Conservation (phyloP, 2,113 vertebrate genomes). For the Hystrix brachyura region DNA sequence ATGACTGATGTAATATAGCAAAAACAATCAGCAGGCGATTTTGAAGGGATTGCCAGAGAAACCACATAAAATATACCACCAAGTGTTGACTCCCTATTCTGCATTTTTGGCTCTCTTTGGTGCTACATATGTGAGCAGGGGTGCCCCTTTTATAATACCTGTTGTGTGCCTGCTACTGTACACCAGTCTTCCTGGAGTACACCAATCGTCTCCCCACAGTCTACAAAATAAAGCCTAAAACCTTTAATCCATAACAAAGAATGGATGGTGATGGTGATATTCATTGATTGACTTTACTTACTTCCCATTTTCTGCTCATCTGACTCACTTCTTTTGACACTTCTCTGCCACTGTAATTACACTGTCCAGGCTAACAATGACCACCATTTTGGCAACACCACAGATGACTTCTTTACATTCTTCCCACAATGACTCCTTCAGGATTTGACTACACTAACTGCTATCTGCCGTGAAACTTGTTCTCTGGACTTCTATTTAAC, state of each 20-base stretch:
- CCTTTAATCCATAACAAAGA: neutral
- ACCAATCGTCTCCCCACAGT: neutral
- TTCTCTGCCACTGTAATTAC: neutral
- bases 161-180: too few relatives aligned
- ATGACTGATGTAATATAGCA: too few relatives aligned
- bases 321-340: neutral
- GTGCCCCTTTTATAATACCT: neutral
- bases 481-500: neutral
- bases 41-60: neutral
- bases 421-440: neutral
- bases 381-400: too few relatives aligned
- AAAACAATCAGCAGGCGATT: neutral
- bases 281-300: neutral
- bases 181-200: neutral
- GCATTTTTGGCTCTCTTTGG: too few relatives aligned
- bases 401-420: neutral
- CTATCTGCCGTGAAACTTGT: neutral
- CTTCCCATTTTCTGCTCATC: neutral
- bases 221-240: too few relatives aligned
- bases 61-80: rapidly evolving
- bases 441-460: neutral
- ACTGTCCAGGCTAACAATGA: neutral
- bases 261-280: neutral
- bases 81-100: too few relatives aligned
- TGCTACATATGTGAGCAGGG: neutral